Base-by-base conservation (phyloP, 2,113 vertebrate genomes). In the Lanius collurio region DNA sequence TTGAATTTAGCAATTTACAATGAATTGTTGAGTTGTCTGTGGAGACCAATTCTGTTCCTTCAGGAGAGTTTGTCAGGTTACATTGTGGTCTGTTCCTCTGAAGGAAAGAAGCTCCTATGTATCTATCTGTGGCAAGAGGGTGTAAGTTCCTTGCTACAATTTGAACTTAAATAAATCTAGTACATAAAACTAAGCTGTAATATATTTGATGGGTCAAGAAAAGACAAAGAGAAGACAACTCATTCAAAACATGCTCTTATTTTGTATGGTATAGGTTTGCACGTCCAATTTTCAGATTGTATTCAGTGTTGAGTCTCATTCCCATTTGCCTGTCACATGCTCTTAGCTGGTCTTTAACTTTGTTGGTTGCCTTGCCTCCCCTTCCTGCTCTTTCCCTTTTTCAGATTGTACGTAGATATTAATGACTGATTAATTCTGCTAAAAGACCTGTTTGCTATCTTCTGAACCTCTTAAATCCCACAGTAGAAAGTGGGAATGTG, bases 1-100 rank as follows among this genome's bases (percentile, higher is more conserved):
- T 57, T 80, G 92, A 94, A 68, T 93, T 95, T 91, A 91, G 74
- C 65, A 94, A 68, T 94, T 84, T 83, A 75, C 68, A 94, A 60
- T 89, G 78, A 94, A 93, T 75, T 82, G 44, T 90, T 75, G 37
- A 81, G 35, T 71, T 94, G 82, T 93, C 80, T 15, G 0, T 35
- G 24, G 56, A 78, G 70, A 77, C 93, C 68, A 76, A 10, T 94
- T 95, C 62, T 41, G 9, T 52, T 95, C 33, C 80, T 87, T 96
- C 67, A 37, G 37, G 82, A 70, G 33, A 73, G 49, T 75, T 85
- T 27, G 3, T 47, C 76, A 41, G 52, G 42, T 90, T 71, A 68
- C 37, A 59, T 47, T 89, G 60, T 2, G 2, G 42, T 79, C 35
- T 82, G 24, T 76, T 88, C 63, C 41, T 90, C 33, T 64, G 35